Base-by-base conservation (phyloP, 2,888 invertebrate species). In the Dicranocentrus wangi region DNA sequence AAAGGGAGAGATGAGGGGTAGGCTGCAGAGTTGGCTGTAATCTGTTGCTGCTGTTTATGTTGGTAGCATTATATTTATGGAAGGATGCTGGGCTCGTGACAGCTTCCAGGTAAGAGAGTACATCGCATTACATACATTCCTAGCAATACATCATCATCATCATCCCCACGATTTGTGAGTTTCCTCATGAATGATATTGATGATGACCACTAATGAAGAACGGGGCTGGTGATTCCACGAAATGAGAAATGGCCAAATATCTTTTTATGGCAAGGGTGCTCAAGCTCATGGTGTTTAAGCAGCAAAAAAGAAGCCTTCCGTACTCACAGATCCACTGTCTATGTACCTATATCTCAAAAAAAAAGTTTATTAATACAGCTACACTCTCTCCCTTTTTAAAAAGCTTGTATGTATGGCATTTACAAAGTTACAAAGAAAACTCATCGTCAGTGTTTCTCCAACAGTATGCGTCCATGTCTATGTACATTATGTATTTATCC, bases 171-270 rank as follows among this genome's bases (percentile, higher is more conserved):
- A n/a, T n/a, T n/a, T 23, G 23, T 42, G 1, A 19, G 17, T 28
- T 51, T 15, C 13, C 58, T 51, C 19, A 27, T 66, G 61, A 68
- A n/a, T 23, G 63, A 51, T 70, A 27, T 66, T 68, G 51, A 51
- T 78, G 71, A 78, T 65, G 65, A 71, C 47, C 71, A 17, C 71
- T 78, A 78, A 78, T 71, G 78, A 78, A 71, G 71, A 71, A 65
- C 27, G 55, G 58, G 78, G 13, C 55, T 55, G 65, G 42, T 47
- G 39, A 47, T 78, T 78, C 78, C 71, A 55, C 28, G 78, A 78
- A 78, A 76, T n/a, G 63, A 63, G 75, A 65, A 66, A 66, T 58
- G 47, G 43, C 58, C 58, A 25, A 25, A 27, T 58, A n/a, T n/a
- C 19, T 51, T 51, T 51, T 51, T 51, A 51, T 51, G 51, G 58